Evolutionary conservation across 2,888 invertebrate genomes (phyloP).

Genomic region (Endotricha flammealis): DNA sequence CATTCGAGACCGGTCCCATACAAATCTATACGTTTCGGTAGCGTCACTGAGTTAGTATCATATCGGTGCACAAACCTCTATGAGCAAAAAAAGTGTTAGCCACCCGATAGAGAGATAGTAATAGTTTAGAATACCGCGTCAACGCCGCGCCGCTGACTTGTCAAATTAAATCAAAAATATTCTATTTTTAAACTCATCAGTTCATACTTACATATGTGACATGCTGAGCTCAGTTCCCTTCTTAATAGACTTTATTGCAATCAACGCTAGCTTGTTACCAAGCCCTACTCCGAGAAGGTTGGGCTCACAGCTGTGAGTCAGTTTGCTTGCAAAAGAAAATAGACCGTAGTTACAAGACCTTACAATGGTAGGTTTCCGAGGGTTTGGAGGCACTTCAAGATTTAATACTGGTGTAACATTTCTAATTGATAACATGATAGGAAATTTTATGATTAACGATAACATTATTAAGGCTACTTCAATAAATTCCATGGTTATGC

Average conservation of each 20-base stretch:
- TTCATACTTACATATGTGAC: constrained; percentile 26
- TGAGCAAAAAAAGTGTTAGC: too few relatives aligned
- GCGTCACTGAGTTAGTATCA: too few relatives aligned
- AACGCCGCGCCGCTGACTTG: too few relatives aligned
- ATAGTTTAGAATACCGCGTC: too few relatives aligned
- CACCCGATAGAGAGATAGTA: too few relatives aligned
- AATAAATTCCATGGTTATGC: too few relatives aligned
- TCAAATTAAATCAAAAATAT: not conserved
- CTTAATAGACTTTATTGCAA: constrained; percentile 26
- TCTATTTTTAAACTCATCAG: too few relatives aligned
- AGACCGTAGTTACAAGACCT: constrained; percentile 23
- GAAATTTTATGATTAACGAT: constrained; percentile 12
- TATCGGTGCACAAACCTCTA: too few relatives aligned
- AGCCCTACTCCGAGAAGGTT: constrained; percentile 23
- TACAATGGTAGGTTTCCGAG: too few relatives aligned
- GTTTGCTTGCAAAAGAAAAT: constrained; percentile 28
- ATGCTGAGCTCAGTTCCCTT: constrained; percentile 27
- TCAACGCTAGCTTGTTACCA: constrained; percentile 23
- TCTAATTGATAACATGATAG: constrained; percentile 1
- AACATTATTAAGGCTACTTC: too few relatives aligned
- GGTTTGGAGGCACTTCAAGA: constrained; percentile 2
- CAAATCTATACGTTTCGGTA: too few relatives aligned
- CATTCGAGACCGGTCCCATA: too few relatives aligned
- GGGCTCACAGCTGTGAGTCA: constrained; percentile 26
- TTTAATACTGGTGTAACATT: not conserved